Percentiles rank a stretch among this genome's conserved stretches.
phyloP scores from a whole-genome alignment of 2,888 invertebrate species.

The Andrena hattorfiana region DNA sequence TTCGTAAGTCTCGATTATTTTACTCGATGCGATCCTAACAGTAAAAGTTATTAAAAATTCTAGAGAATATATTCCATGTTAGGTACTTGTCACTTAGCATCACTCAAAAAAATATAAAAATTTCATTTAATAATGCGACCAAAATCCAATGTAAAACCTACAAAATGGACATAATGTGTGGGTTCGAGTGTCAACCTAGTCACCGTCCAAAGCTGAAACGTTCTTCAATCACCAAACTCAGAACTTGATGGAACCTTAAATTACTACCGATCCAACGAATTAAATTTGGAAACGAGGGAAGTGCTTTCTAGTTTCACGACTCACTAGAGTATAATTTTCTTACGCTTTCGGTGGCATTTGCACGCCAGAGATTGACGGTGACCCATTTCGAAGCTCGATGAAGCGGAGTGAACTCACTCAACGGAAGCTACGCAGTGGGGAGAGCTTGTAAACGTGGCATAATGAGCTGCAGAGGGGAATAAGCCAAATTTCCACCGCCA shows the following conservation, averaged over 20 bases:
- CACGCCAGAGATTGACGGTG: conserved; percentile 31
- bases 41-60: too few relatives aligned
- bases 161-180: too few relatives aligned
- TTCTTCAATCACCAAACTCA: neutral
- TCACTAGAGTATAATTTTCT: neutral
- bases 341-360: neutral
- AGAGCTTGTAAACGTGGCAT: conserved; percentile 60
- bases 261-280: neutral
- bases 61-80: too few relatives aligned
- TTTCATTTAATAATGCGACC: too few relatives aligned
- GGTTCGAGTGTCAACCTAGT: too few relatives aligned
- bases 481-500: conserved; percentile 61
- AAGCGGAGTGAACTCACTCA: conserved; percentile 50
- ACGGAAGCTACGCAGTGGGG: conserved; percentile 55
- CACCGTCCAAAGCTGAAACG: too few relatives aligned
- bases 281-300: neutral
- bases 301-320: neutral
- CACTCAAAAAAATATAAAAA: neutral
- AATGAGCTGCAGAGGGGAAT: conserved; percentile 61
- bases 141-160: too few relatives aligned
- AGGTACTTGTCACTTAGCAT: neutral
- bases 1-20: too few relatives aligned
- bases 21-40: too few relatives aligned
- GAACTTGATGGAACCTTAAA: neutral
- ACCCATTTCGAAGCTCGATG: conserved; percentile 57